Base-by-base conservation (phyloP, 30 jellyfish, hydroid and myxozoan species). In the Cassiopea xamachana region DNA sequence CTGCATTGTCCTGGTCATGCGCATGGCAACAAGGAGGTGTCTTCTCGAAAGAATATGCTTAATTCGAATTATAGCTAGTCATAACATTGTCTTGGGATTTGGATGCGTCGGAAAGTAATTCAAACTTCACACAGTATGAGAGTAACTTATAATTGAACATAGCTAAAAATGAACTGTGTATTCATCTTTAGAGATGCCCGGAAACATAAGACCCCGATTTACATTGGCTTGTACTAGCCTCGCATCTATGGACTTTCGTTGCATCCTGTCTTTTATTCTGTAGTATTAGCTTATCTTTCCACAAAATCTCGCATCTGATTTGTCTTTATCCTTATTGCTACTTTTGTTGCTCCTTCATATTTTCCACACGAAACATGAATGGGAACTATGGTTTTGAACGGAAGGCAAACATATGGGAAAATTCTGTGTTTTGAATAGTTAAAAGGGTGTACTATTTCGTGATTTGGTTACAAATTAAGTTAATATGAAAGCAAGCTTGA, bases 351-450 rank as follows among this genome's bases (percentile, higher is more conserved):
- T 62, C 2, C 19, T 8, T 62, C 2, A 62, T 58, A 13, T 5
- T 58, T 58, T 58, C 2, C 19, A 14, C 19, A 2, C 19, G 2
- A 62, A 71, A 44, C 19, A 71, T 4, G 80, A 2, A 17, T 69
- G 87, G 87, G 49, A 78, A 55, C 71, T 16, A 16, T 78, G 87
- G 87, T 78, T 78, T 78, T 78, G 60, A 48, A 39, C 87, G 87
- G 87, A 78, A 78, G 55, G 49, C 49, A 18, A 45, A 8, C 60
- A 48, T 55, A 60, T 78, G 77, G 87, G 87, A 78, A 51, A 45
- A 45, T 78, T 51, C 87, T 39, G 50, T 60, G 10, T 75, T 16
- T 78, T 49, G 1, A 7, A 49, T 7, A 15, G 80, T 3, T 10
- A n/a, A 71, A 71, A 50, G 80, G 80, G 19, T 71, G 80, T 15